phyloP scores from a whole-genome alignment of 2,888 invertebrate species.

The Acanthoscelides obtectus region DNA sequence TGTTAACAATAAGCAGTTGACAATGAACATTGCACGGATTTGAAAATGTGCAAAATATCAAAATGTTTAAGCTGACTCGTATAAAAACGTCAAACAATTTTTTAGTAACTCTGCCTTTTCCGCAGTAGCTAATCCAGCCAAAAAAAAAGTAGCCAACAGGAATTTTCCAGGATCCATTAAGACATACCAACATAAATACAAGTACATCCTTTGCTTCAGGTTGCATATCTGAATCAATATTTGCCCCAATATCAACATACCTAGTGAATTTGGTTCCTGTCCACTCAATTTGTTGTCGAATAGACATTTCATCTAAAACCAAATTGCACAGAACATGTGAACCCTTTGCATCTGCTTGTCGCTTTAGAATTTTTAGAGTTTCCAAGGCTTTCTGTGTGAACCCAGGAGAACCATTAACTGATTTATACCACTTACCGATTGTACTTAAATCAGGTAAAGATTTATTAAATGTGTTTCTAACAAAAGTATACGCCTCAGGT shows the following conservation, averaged over 20 bases:
- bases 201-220: constrained; percentile 18
- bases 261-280: constrained; percentile 19
- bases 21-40: too few relatives aligned
- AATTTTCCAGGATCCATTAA: constrained; percentile 19
- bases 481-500: constrained; percentile 18
- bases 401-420: constrained; percentile 16
- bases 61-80: too few relatives aligned
- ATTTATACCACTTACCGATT: constrained; percentile 16
- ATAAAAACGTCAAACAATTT: constrained; percentile 10
- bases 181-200: constrained; percentile 17
- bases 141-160: constrained; percentile 19
- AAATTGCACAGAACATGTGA: constrained; percentile 18
- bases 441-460: constrained; percentile 17
- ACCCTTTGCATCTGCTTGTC: constrained; percentile 3
- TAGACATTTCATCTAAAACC: constrained; percentile 22
- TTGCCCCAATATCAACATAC: constrained; percentile 21
- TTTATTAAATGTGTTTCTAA: constrained; percentile 14
- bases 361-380: constrained; percentile 15
- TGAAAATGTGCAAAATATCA: too few relatives aligned
- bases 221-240: constrained; percentile 13
- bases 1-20: too few relatives aligned
- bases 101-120: constrained; percentile 14
- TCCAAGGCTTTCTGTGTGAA: constrained; percentile 17
- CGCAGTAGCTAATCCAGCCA: constrained; percentile 11
- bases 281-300: constrained; percentile 20